Base-by-base conservation (phyloP, 2,888 invertebrate species). In the Griposia aprilina region DNA sequence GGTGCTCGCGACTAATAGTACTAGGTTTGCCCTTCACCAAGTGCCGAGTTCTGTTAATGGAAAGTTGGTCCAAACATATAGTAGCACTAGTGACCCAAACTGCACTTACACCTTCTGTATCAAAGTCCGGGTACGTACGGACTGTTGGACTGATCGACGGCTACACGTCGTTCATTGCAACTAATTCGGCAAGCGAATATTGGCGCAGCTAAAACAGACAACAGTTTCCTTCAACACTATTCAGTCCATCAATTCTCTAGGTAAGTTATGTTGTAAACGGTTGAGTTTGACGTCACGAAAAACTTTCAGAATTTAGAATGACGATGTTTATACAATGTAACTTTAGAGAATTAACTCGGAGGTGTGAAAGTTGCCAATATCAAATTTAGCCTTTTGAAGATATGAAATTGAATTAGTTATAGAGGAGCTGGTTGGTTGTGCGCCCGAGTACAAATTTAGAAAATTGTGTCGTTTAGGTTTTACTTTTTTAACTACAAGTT, bases 151-250 rank as follows among this genome's bases (percentile, higher is more conserved):
- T 62, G 55, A 81, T 48, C 90, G 90, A 90, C 91, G 91, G 91
- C 92, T 96, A 97, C 91, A 91, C 94, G 93, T 96, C 95, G 94
- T 95, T 95, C 95, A 91, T 93, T 90, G 93, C 93, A 92, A 97
- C 91, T 93, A 96, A 94, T 92, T 97, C 97, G 91, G 95, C 96
- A 93, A 97, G 95, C 92, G 96, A 93, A 94, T 92, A 96, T 95
- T 96, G 96, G 91, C 95, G 94, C 91, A 92, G 95, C 97, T 97
- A 97, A 95, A 97, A 97, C 94, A 96, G 94, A 96, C 86, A 95
- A 95, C 90, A 89, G 80, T 90, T 90, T 89, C 89, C 84, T 90
- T 92, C 90, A 92, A 77, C 84, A 83, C 76, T 76, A 78, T 62
- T 63, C 62, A 76, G 69, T 65, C 62, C 63, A 84, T 74, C 77